Conservation (phyloP, 1,140 invertebrate species). For the Orius insidiosus region DNA sequence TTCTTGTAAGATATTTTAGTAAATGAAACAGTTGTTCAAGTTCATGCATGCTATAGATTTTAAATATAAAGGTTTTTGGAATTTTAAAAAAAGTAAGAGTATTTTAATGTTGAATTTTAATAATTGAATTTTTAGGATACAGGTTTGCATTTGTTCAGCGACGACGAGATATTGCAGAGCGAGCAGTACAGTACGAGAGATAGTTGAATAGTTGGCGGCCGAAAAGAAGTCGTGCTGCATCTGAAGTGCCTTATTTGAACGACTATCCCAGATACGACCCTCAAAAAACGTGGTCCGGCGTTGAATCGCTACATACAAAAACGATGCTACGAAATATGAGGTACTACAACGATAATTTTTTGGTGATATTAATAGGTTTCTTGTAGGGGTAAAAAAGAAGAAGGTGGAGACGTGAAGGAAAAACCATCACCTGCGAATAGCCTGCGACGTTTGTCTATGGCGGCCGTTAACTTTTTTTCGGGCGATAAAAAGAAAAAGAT, state of each 20-base stretch:
- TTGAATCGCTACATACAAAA: conserved; percentile 34
- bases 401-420: not conserved
- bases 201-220: conserved; percentile 25
- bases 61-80: too few relatives aligned
- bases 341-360: conserved; percentile 12
- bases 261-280: conserved; percentile 31
- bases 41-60: too few relatives aligned
- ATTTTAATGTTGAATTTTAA: too few relatives aligned
- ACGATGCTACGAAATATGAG: conserved; percentile 28
- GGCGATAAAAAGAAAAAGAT: conserved; percentile 5
- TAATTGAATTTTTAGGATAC: not conserved
- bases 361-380: conserved; percentile 14
- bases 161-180: conserved; percentile 47
- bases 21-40: too few relatives aligned
- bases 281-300: conserved; percentile 48
- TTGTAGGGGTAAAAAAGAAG: not conserved
- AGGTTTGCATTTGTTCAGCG: conserved; percentile 43
- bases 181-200: conserved; percentile 38
- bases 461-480: conserved; percentile 20
- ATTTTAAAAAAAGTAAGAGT: too few relatives aligned
- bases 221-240: conserved; percentile 27
- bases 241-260: conserved; percentile 24
- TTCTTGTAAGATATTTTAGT: too few relatives aligned
- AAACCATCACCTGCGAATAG: conserved; percentile 9
- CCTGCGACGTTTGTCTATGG: conserved; percentile 20